phyloP scores from a whole-genome alignment of 37 sponge, comb jelly and placozoan species.

The Aplysina aerophoba region DNA sequence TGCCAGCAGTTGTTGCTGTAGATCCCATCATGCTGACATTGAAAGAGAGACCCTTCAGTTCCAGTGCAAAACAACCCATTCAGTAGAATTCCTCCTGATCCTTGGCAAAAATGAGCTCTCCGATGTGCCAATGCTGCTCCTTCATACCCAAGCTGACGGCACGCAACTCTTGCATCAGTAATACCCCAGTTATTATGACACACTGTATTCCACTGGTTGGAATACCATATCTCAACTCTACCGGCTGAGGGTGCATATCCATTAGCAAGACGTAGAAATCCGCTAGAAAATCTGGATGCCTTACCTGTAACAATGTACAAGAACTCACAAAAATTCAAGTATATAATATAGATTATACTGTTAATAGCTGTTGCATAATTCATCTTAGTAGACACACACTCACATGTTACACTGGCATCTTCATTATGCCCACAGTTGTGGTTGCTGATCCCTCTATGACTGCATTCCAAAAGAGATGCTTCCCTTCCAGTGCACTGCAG shows the following conservation, averaged over 20 bases:
- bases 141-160: not conserved
- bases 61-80: not conserved
- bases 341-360: no score
- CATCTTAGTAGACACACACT: no score
- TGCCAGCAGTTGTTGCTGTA: not conserved
- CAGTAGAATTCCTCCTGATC: not conserved
- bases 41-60: not conserved
- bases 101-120: slow-evolving; percentile 2
- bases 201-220: not conserved
- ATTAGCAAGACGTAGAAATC: no score
- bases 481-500: no score
- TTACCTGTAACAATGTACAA: no score
- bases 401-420: no score
- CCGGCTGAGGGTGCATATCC: not conserved
- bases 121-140: slow-evolving; percentile 10
- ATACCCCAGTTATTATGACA: slow-evolving; percentile 5
- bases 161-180: not conserved
- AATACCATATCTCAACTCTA: slow-evolving; percentile 10
- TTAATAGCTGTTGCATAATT: no score
- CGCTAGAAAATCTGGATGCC: no score
- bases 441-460: no score
- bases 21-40: not conserved
- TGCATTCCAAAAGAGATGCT: no score
- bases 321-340: no score
- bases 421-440: no score